Conservation (phyloP, 2,888 invertebrate species). For the Spilarctia lutea region DNA sequence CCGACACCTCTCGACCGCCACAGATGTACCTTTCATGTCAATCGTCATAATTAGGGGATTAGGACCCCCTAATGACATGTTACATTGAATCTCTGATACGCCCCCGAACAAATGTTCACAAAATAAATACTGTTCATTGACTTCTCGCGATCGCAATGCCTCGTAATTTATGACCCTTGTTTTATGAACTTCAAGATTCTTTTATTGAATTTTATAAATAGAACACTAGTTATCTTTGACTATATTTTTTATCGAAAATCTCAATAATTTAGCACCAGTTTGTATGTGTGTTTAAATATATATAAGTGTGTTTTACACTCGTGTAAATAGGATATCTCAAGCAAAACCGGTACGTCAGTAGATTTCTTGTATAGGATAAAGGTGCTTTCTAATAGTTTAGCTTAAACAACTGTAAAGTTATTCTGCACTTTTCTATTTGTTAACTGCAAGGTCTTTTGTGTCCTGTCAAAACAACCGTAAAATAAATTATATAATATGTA, state of each 20-base stretch:
- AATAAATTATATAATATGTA: neutral
- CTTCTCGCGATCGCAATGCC: constrained; percentile 52
- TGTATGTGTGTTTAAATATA: neutral
- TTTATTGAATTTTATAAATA: constrained; percentile 21
- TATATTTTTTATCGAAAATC: neutral
- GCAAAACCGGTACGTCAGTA: neutral
- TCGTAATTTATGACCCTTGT: constrained; percentile 37
- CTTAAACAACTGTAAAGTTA: neutral
- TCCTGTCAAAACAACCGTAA: neutral
- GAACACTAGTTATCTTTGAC: neutral
- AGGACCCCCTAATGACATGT: constrained; percentile 83
- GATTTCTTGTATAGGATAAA: neutral
- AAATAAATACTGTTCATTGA: constrained; percentile 76
- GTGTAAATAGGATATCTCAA: neutral
- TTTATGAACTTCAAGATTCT: constrained; percentile 32
- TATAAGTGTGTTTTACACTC: neutral
- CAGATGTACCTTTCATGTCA: constrained; percentile 86
- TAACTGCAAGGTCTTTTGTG: neutral
- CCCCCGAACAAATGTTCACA: constrained; percentile 82
- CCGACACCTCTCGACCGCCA: constrained; percentile 81
- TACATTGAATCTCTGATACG: constrained; percentile 82
- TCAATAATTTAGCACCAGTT: neutral
- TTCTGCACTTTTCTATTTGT: neutral
- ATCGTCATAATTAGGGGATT: constrained; percentile 86
- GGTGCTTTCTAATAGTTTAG: neutral